phyloP scores from a whole-genome alignment of 2,113 vertebrate species.

The Hypocryptadius cinnamomeus region DNA sequence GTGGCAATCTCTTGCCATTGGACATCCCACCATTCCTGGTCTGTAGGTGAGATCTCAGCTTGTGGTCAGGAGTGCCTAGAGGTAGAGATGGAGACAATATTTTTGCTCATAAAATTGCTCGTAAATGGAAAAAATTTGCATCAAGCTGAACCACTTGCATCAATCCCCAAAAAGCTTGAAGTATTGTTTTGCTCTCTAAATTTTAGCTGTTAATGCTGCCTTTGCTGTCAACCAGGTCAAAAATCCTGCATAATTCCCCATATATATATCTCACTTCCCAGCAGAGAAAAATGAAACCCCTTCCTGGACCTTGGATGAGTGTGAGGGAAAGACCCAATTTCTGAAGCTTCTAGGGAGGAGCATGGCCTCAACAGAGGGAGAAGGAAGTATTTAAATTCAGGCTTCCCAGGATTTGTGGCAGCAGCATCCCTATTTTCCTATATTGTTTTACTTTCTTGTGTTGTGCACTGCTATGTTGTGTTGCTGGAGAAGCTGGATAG shows the following conservation, averaged over 20 bases:
- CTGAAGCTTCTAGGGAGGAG: neutral
- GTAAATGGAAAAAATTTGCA: conserved; percentile 33
- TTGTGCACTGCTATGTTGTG: neutral
- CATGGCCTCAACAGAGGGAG: neutral
- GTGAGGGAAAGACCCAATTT: neutral
- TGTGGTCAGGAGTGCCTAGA: neutral
- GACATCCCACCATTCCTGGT: neutral
- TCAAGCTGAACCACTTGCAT: neutral
- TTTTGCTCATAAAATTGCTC: conserved; percentile 37
- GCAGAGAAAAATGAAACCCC: neutral
- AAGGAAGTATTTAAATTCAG: neutral
- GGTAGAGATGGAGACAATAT: conserved; percentile 1
- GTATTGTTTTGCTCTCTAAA: neutral
- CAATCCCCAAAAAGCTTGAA: neutral
- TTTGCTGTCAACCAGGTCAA: neutral
- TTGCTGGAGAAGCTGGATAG: neutral
- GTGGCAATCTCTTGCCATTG: neutral
- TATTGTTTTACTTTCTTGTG: neutral
- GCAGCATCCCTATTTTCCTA: neutral
- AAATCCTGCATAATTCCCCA: neutral
- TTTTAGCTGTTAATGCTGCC: neutral
- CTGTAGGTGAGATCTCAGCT: neutral
- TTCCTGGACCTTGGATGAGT: neutral
- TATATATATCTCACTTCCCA: neutral
- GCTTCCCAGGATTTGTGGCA: neutral